phyloP scores from a whole-genome alignment of 2,113 vertebrate species.

The Notothenia coriiceps region DNA sequence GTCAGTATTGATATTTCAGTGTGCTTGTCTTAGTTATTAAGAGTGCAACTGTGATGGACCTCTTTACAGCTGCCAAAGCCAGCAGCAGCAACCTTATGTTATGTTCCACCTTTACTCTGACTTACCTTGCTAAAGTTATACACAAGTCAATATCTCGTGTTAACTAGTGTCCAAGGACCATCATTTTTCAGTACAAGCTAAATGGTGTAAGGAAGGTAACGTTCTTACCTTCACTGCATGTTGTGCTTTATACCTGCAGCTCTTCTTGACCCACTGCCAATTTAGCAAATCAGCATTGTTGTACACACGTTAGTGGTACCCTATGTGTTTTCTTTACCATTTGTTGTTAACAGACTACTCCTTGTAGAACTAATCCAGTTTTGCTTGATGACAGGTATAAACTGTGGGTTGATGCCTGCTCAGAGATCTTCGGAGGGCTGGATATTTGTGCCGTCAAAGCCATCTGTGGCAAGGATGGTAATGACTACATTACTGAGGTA shows the following conservation, averaged over 20 bases:
- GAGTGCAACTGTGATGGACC: neutral
- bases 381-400: constrained; percentile 88
- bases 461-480: constrained; percentile 97
- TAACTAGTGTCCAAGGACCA: neutral
- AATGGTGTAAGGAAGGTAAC: neutral
- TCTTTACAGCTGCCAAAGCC: neutral
- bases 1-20: neutral
- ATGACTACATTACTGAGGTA: constrained; percentile 99
- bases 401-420: constrained; percentile 95
- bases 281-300: neutral
- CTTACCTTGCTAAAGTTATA: neutral
- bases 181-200: neutral
- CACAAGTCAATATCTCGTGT: constrained; percentile 28
- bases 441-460: constrained; percentile 99
- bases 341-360: neutral
- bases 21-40: constrained; percentile 14
- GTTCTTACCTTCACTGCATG: neutral
- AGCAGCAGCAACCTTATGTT: neutral
- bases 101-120: constrained; percentile 5
- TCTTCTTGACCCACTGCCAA: neutral
- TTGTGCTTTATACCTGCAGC: neutral
- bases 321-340: neutral
- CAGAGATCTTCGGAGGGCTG: constrained; percentile 95
- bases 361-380: neutral
- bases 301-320: neutral